These are phyloP conservation scores for Sicus ferrugineus DNA, from an alignment of 2,888 invertebrate species.

Conservation along the genomic window DNA sequence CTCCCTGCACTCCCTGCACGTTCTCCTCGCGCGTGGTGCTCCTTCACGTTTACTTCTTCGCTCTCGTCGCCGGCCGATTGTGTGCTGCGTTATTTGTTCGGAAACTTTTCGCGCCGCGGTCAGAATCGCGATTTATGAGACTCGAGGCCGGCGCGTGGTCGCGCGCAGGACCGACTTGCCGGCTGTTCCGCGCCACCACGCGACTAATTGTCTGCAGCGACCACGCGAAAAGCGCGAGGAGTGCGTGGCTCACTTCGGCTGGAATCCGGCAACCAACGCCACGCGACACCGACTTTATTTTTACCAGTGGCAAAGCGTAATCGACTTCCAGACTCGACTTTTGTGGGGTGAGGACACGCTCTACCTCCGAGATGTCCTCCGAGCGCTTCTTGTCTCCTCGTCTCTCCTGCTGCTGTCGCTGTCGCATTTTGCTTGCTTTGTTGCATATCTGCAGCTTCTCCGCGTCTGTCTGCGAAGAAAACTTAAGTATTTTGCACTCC, in stretches of 20 bases:
- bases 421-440: neutral
- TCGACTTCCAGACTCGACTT: no score
- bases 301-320: no score
- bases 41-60: neutral
- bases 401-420: neutral
- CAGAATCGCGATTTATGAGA: conserved; percentile 14
- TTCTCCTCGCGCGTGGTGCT: neutral
- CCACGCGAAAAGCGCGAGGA: neutral
- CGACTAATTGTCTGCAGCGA: conserved; percentile 16
- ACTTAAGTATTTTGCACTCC: neutral
- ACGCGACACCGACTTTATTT: no score
- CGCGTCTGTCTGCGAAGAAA: neutral
- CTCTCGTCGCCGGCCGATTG: neutral
- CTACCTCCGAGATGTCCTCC: neutral
- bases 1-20: neutral
- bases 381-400: neutral
- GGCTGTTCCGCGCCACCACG: neutral
- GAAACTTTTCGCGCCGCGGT: conserved; percentile 13
- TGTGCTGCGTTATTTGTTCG: conserved; percentile 12
- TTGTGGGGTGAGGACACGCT: neutral
- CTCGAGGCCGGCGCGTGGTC: neutral
- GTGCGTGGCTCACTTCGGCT: neutral
- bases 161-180: neutral
- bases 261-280: no score
- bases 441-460: neutral